Evolutionary conservation across 1,140 invertebrate genomes (phyloP), one percentile per base, ranked within the genome.

Genomic region (Ridgeia piscesae): DNA sequence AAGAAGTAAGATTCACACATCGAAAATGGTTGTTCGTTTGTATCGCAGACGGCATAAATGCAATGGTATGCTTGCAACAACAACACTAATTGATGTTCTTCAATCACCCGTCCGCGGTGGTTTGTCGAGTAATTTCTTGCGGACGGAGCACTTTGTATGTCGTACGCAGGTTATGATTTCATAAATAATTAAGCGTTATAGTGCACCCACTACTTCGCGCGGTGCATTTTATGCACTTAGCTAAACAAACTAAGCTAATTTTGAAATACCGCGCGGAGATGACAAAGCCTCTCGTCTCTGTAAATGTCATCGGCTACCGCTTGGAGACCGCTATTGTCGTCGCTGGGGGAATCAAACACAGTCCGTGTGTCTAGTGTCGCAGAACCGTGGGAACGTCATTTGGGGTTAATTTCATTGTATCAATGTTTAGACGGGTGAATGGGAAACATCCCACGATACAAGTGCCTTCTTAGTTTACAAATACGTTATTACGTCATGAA

Each of bases 241-340:
- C 58, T 77, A 77, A 77, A 77, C 58, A 77, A 77, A 77, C 58
- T 77, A 77, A 77, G 58, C 58, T 77, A 77, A 77, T 77, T 77
- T 77, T 77, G 58, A 77, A 77, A 77, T 77, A 77, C 58, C 58
- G 0, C 58, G 27, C 58, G 58, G 58, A 21, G 58, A 77, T 77
- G 58, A 77, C 58, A 77, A 4, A 77, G 58, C 58, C 58, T 0
- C 0, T 77, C 27, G 2, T 77, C 58, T 17, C 58, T 77, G 58
- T 21, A 77, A 77, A 77, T 77, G 27, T 77, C 58, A 77, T 31
- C 58, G 58, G 58, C 27, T 77, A 21, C 8, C 58, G 11, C 58
- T 4, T 77, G 27, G 27, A 9, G 0, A 21, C 58, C 58, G 58
- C 58, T 21, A 77, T 31, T 77, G 58, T 77, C 58, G 0, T 77